Conservation (phyloP, 2,888 invertebrate species). For the Macroteleia sp. region DNA sequence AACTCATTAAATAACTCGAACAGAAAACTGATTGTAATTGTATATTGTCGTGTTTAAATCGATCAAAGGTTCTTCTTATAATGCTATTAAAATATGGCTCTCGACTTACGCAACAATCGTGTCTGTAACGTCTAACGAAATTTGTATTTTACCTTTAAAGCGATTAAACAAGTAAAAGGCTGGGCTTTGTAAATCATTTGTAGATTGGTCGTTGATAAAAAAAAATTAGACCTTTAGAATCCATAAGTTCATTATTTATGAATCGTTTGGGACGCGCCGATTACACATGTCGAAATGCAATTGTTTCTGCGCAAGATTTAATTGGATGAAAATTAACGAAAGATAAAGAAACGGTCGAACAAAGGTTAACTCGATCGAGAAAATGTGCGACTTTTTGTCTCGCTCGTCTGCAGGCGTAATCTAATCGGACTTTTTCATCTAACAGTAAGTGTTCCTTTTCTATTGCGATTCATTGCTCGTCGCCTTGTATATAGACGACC, state of each 20-base stretch:
- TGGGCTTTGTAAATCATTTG: conserved; percentile 12
- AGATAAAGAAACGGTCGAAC: conserved; percentile 24
- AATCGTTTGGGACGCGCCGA: conserved; percentile 17
- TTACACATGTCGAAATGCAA: conserved; percentile 40
- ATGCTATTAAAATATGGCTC: conserved; percentile 31
- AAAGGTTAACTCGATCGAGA: conserved; percentile 31
- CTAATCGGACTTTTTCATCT: conserved; percentile 57
- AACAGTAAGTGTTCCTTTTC: conserved; percentile 48
- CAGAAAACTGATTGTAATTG: conserved; percentile 23
- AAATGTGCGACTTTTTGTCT: conserved; percentile 16
- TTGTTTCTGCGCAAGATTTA: conserved; percentile 33
- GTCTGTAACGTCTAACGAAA: conserved; percentile 22
- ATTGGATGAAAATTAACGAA: conserved; percentile 32
- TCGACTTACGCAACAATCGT: conserved; percentile 36
- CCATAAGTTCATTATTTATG: conserved; percentile 32
- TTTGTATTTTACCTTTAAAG: conserved; percentile 27
- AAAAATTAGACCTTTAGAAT: conserved; percentile 38
- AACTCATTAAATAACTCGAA: not conserved
- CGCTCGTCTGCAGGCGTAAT: conserved; percentile 23
- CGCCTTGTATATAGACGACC: conserved; percentile 60
- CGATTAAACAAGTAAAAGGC: conserved; percentile 21
- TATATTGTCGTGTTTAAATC: conserved; percentile 34
- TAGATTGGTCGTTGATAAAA: conserved; percentile 10
- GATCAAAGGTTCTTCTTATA: conserved; percentile 24
- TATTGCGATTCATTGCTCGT: conserved; percentile 59